A percentile compares a stretch with the other conserved stretches of the same genome.
These are phyloP conservation scores for Phrynocephalus forsythii DNA, from an alignment of 2,797 vertebrate genomes.

Conservation along the genomic window DNA sequence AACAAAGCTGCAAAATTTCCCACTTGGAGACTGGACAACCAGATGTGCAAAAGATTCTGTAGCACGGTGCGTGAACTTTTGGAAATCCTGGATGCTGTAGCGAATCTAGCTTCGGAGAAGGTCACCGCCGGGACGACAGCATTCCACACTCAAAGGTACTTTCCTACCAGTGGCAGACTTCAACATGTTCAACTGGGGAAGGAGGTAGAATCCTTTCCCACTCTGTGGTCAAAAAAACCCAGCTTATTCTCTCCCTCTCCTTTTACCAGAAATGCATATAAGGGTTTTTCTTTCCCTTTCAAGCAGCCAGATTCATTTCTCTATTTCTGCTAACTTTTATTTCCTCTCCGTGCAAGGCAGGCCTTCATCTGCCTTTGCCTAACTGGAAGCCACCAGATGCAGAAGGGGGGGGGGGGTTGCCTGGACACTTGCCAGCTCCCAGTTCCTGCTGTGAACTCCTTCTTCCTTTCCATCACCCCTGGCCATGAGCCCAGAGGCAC, in stretches of 20 bases:
- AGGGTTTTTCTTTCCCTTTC: neutral
- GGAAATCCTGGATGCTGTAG: neutral
- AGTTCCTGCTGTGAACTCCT: neutral
- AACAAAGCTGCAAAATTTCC: neutral
- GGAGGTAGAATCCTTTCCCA: neutral
- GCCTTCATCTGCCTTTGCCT: neutral
- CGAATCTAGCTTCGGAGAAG: neutral
- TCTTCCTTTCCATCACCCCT: constrained; percentile 50
- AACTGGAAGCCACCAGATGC: neutral
- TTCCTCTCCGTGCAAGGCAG: neutral
- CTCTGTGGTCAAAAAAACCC: neutral
- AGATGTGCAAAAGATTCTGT: neutral
- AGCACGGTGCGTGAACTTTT: neutral
- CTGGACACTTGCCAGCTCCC: constrained; percentile 13
- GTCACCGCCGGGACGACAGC: too few relatives aligned
- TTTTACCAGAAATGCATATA: constrained; percentile 12
- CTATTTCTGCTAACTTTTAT: neutral
- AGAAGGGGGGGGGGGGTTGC: neutral
- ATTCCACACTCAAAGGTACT: neutral
- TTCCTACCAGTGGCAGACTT: neutral
- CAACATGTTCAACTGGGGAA: neutral
- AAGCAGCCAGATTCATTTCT: neutral
- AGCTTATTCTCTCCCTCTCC: neutral
- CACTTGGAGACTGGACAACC: neutral
- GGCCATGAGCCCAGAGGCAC: constrained; percentile 34